Evolutionary conservation across 2,888 invertebrate species (phyloP).

Genomic region (Copidosoma aretas): DNA sequence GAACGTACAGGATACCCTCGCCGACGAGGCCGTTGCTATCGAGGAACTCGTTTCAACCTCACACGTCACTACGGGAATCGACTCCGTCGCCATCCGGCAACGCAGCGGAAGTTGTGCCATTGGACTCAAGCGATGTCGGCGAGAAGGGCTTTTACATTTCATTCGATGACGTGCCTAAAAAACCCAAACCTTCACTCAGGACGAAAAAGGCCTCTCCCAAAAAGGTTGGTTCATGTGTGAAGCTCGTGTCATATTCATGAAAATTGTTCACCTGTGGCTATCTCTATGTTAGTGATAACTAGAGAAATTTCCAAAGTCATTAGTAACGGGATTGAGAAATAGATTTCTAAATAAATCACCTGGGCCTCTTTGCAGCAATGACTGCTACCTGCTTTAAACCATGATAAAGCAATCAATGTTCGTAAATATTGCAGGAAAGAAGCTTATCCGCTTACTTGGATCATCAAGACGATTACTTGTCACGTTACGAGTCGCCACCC

Average conservation of each 20-base stretch:
- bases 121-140: constrained; percentile 62
- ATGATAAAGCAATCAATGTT: no score
- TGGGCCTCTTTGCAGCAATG: no score
- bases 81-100: constrained; percentile 62
- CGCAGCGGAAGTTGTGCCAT: constrained; percentile 60
- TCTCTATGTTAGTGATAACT: no score
- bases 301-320: no score
- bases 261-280: constrained; percentile 6
- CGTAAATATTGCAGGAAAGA: constrained; percentile 49
- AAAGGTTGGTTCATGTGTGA: constrained; percentile 74
- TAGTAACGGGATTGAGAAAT: no score
- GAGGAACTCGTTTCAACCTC: constrained; percentile 75
- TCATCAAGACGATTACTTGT: constrained; percentile 51
- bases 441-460: constrained; percentile 56
- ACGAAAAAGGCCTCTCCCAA: constrained; percentile 78
- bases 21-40: constrained; percentile 79
- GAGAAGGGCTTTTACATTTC: constrained; percentile 94
- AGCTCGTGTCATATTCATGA: neutral
- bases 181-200: constrained; percentile 87
- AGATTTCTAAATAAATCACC: no score
- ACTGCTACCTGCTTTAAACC: no score
- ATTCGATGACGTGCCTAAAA: constrained; percentile 86
- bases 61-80: constrained; percentile 54
- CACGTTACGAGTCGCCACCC: constrained; percentile 53
- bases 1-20: constrained; percentile 89